Conservation (phyloP, 2,113 vertebrate genomes). For the Chloebia gouldiae region DNA sequence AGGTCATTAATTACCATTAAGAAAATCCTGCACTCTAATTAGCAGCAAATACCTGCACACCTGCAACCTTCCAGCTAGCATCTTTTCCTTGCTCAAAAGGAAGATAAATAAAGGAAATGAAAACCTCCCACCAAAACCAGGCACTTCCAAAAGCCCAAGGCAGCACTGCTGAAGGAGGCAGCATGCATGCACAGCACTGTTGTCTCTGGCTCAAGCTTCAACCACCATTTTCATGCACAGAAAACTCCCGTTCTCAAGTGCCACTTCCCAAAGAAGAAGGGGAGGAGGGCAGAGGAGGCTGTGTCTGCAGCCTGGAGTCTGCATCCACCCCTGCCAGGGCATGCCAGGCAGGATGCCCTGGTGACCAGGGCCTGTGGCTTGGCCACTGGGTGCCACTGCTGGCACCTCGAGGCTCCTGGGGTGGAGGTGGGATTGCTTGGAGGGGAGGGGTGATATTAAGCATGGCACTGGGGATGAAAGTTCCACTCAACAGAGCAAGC, state of each 20-base stretch:
- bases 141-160: background rate
- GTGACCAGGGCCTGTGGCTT: background rate
- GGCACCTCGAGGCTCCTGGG: background rate
- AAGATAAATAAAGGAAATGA: background rate
- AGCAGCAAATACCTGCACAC: background rate
- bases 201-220: background rate
- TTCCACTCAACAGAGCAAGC: background rate
- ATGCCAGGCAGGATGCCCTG: accelerated
- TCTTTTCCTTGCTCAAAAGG: background rate
- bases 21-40: background rate
- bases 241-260: background rate
- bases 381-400: background rate
- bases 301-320: background rate
- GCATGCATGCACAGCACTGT: accelerated
- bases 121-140: background rate
- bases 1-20: background rate
- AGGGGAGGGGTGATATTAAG: background rate
- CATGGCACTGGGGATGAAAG: accelerated
- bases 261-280: background rate
- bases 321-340: background rate
- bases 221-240: background rate
- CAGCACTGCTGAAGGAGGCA: background rate
- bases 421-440: background rate
- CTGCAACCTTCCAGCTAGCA: background rate
- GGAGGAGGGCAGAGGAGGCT: background rate